A percentile compares a stretch with the other conserved stretches of the same genome.
phyloP scores from a whole-genome alignment of 2,113 vertebrate genomes.

The Solea senegalensis region DNA sequence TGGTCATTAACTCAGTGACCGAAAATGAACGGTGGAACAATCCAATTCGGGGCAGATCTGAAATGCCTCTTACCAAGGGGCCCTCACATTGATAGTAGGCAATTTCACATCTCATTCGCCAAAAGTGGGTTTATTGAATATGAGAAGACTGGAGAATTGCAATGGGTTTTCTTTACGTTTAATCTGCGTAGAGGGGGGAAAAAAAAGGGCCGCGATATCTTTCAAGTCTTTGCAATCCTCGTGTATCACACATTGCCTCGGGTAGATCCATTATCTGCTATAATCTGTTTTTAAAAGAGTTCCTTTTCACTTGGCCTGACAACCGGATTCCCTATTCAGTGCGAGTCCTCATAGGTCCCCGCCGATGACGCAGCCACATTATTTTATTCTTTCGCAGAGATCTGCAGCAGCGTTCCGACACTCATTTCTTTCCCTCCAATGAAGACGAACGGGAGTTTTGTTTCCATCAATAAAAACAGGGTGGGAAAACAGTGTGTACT shows the following conservation, averaged over 20 bases:
- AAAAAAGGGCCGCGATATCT: conserved; percentile 40
- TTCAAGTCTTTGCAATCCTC: conserved; percentile 42
- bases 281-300: conserved; percentile 72
- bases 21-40: conserved; percentile 75
- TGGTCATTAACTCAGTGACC: conserved; percentile 69
- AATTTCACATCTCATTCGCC: conserved; percentile 80
- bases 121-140: conserved; percentile 76
- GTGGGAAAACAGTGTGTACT: conserved; percentile 24
- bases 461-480: conserved; percentile 52
- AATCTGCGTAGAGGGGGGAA: conserved; percentile 25
- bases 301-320: conserved; percentile 39
- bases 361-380: conserved; percentile 51
- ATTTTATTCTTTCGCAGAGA: conserved; percentile 55
- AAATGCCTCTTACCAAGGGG: conserved; percentile 73
- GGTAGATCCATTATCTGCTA: conserved; percentile 61
- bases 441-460: conserved; percentile 16
- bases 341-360: conserved; percentile 47
- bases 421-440: conserved; percentile 26
- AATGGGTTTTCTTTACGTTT: conserved; percentile 67
- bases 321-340: conserved; percentile 62
- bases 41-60: conserved; percentile 67
- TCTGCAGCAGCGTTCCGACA: conserved; percentile 38
- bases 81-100: conserved; percentile 63
- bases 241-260: conserved; percentile 51
- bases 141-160: conserved; percentile 59